Base-by-base conservation (phyloP, 2,888 invertebrate genomes). In the Tanytarsus gracilentus region DNA sequence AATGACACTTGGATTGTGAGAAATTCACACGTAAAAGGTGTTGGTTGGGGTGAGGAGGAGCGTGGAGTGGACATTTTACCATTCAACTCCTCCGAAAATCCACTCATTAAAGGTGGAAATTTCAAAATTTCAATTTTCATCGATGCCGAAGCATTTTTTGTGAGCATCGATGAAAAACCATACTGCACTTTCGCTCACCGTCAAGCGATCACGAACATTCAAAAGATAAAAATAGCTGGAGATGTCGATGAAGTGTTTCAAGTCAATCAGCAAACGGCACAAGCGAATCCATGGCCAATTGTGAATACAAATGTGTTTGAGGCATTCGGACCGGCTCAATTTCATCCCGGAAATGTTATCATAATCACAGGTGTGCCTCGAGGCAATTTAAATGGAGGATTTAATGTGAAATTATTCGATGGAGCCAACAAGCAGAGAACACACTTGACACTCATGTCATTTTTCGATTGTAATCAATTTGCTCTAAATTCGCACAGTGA, bases 81-180 rank as follows among this genome's bases (percentile, higher is more conserved):
- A 27, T 11, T 27, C 3, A n/a, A 26, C 9, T 29, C 29, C 6
- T 29, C 50, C 8, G 18, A 25, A 50, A 23, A 6, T 26, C n/a
- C n/a, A n/a, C 9, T 50, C 25, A 14, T 21, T 14, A 21, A 26
- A 50, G 50, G 50, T 14, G 50, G 11, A 4, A 23, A 23, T 7
- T 50, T 50, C 25, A 50, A 50, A 23, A 23, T 50, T 14, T 50
- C 50, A 3, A 50, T 50, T 26, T 50, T 26, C 25, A 11, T 23
- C 16, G 25, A 21, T 23, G 21, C 7, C 3, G 25, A 6, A 7
- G n/a, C 8, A 23, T 50, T 50, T n/a, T 23, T 16, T n/a, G 3
- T 50, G 25, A 3, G 3, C 9, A 7, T 50, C 4, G n/a, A 50
- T n/a, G 50, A 25, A 23, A 50, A 21, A 23, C 50, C 50, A 4